phyloP scores from a whole-genome alignment of 1,140 invertebrate genomes.

The Maniola jurtina region DNA sequence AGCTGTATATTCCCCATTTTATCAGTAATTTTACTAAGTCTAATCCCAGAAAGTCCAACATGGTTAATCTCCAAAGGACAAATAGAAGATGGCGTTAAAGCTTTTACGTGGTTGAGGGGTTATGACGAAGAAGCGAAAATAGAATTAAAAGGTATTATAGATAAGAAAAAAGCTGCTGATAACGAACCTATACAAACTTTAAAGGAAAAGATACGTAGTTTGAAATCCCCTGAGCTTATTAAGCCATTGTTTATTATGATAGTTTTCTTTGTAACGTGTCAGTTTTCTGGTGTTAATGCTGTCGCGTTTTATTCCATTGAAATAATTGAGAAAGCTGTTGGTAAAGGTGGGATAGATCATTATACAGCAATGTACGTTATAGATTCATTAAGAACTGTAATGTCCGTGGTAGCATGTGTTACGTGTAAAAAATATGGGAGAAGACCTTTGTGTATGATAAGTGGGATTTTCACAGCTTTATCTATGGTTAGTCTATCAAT shows the following conservation, averaged over 20 bases:
- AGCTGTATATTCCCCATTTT: slow-evolving; percentile 76
- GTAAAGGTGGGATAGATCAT: slow-evolving; percentile 73
- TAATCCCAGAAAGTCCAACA: slow-evolving; percentile 85
- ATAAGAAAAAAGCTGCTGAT: slow-evolving; percentile 61
- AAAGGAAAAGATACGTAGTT: slow-evolving; percentile 54
- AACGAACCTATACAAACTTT: slow-evolving; percentile 51
- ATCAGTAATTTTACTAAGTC: slow-evolving; percentile 67
- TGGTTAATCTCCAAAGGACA: slow-evolving; percentile 82
- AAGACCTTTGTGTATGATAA: slow-evolving; percentile 79
- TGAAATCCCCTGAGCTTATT: slow-evolving; percentile 70
- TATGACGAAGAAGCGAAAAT: slow-evolving; percentile 67
- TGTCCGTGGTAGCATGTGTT: slow-evolving; percentile 80
- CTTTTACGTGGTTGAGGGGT: slow-evolving; percentile 79
- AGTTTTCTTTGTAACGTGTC: slow-evolving; percentile 81
- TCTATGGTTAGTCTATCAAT: slow-evolving; percentile 77
- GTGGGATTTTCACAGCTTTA: slow-evolving; percentile 79
- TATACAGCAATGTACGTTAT: slow-evolving; percentile 83
- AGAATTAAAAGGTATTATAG: slow-evolving; percentile 74
- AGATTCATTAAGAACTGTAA: slow-evolving; percentile 83
- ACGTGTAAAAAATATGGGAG: slow-evolving; percentile 80
- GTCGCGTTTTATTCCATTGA: slow-evolving; percentile 86
- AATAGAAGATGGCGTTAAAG: slow-evolving; percentile 71
- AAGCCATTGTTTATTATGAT: slow-evolving; percentile 82
- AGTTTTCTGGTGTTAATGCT: slow-evolving; percentile 84
- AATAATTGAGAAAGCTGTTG: slow-evolving; percentile 80